These are phyloP conservation scores for Drosophila novamexicana DNA, from an alignment of 1,140 invertebrate species.

Conservation along the genomic window DNA sequence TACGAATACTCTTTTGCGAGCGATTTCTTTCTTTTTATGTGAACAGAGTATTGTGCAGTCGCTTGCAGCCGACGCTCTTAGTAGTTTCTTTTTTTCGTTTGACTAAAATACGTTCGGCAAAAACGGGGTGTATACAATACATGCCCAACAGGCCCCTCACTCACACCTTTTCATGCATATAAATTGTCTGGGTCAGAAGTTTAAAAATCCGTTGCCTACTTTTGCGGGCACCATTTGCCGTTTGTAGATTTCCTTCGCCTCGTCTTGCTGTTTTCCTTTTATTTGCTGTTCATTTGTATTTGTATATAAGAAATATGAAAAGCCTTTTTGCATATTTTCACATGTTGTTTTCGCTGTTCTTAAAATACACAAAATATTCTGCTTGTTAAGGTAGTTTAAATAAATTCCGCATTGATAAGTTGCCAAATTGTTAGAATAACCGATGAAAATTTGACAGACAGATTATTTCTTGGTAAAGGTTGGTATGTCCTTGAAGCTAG, in stretches of 20 bases:
- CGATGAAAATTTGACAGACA: conserved; percentile 35
- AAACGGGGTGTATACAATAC: conserved; percentile 51
- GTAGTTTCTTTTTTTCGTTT: conserved; percentile 54
- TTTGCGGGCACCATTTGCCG: conserved; percentile 38
- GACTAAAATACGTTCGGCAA: conserved; percentile 57
- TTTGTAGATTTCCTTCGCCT: conserved; percentile 21
- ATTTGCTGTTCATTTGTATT: conserved; percentile 60
- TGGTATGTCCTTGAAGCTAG: not conserved
- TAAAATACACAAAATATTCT: conserved; percentile 28
- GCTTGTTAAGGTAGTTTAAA: conserved; percentile 14
- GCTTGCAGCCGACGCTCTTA: not conserved
- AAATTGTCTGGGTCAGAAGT: conserved; percentile 69
- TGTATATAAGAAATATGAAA: conserved; percentile 51
- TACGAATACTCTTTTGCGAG: too few species aligned
- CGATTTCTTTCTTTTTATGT: not conserved
- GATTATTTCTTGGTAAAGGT: not conserved
- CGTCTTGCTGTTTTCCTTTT: conserved; percentile 16
- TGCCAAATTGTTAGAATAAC: conserved; percentile 56
- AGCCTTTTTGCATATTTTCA: conserved; percentile 46
- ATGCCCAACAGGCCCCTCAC: conserved; percentile 11
- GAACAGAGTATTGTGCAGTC: not conserved
- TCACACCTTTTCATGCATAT: conserved; percentile 34
- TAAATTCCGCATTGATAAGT: conserved; percentile 52
- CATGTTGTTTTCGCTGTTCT: conserved; percentile 36
- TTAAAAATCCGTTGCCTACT: conserved; percentile 73